Evolutionary conservation across 2,113 vertebrate species (phyloP), one percentile per base, ranked within the genome.

Genomic region (Alouatta palliata): DNA sequence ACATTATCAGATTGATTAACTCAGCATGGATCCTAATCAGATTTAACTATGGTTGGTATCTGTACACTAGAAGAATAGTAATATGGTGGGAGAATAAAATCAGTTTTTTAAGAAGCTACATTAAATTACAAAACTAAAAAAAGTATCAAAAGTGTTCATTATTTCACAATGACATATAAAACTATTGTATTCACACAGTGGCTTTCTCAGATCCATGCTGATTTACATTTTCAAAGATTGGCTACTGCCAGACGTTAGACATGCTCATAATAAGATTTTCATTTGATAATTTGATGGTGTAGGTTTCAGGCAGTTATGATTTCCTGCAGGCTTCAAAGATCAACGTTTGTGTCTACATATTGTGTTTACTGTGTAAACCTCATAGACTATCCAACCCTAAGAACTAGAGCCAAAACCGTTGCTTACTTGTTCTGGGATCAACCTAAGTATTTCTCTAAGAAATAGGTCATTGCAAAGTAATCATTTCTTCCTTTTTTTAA

Each of bases 1-100:
- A 98, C 98, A 98, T 98, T 98, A 98, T 98, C 98, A 98, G 98
- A 98, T 98, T 98, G 98, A 98, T 98, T 98, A 98, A 98, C 97
- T 98, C 98, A 90, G 98, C 94, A 95, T 97, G 98, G 96, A 97
- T 94, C 93, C 97, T 98, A 98, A 98, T 98, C 98, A 98, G 97
- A 98, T 98, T 98, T 98, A 98, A 98, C 98, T 98, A 61, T 97
- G 97, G 94, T 97, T 98, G 98, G 98, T 97, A 98, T 98, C 97
- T 98, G 97, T 98, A 96, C 95, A 92, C 97, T 97, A 81, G 95
- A 96, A 98, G 98, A 98, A 98, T 96, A 98, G 95, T 97, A 98
- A 98, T 98, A 96, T 89, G 92, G 84, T n/a, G 2, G 35, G 87
- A 92, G 94, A 98, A 97, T 97, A 97, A 97, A 98, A 97, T 71